Evolutionary conservation across 2,888 invertebrate genomes (phyloP).

Genomic region (Drosophila dives): DNA sequence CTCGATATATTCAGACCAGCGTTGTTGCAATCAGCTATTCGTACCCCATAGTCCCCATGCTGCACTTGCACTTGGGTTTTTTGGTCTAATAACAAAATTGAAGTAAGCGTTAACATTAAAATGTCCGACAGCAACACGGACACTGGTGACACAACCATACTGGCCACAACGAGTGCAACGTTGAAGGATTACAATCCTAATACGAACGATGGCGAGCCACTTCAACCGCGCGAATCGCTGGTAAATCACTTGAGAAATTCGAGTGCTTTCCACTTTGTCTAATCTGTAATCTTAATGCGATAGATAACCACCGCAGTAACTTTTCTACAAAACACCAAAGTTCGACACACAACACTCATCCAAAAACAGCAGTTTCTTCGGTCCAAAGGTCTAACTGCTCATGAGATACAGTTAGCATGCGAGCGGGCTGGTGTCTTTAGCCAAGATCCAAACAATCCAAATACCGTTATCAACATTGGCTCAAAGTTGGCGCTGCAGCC

Average conservation of each 20-base stretch:
- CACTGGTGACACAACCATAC: constrained; percentile 82
- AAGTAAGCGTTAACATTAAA: constrained; percentile 81
- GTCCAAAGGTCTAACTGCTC: constrained; percentile 91
- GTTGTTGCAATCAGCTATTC: constrained; percentile 17
- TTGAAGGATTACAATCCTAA: constrained; percentile 55
- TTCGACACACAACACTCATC: constrained; percentile 90
- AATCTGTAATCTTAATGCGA: constrained; percentile 69
- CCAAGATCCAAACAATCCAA: constrained; percentile 81
- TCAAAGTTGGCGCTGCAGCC: constrained; percentile 74
- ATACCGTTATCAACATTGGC: constrained; percentile 83
- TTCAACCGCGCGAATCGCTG: constrained; percentile 82
- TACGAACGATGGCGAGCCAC: constrained; percentile 19
- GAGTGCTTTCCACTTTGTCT: constrained; percentile 40
- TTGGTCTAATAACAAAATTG: constrained; percentile 79
- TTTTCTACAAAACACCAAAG: constrained; percentile 94
- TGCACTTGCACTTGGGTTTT: constrained; percentile 39
- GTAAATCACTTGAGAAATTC: constrained; percentile 61
- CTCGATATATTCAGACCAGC: constrained; percentile 10
- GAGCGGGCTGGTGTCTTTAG: constrained; percentile 87
- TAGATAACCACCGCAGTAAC: constrained; percentile 94
- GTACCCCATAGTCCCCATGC: constrained; percentile 21
- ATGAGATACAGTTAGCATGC: constrained; percentile 91
- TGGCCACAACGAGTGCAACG: constrained; percentile 55
- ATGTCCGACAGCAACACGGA: constrained; percentile 83
- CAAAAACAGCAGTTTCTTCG: constrained; percentile 92